A percentile compares a stretch with the other conserved stretches of the same genome.
Conservation (phyloP, 2,113 vertebrate genomes). For the Casuarius casuarius region DNA sequence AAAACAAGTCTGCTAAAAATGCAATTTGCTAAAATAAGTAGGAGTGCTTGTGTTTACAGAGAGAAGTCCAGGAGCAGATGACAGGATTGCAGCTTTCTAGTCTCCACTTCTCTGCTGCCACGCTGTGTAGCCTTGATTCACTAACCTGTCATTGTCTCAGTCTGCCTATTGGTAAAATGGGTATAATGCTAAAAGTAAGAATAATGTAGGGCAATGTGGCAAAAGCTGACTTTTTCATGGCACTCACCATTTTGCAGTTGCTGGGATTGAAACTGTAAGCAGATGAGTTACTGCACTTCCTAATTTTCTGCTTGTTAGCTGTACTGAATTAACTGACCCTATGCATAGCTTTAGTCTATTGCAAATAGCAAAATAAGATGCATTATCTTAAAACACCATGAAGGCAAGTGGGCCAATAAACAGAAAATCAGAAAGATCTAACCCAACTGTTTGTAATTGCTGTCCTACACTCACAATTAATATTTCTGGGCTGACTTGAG, state of each 20-base stretch:
- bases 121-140: accelerated
- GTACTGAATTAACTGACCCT: not conserved
- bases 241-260: not conserved
- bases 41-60: not conserved
- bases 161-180: not conserved
- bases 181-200: not conserved
- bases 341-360: not conserved
- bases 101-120: not conserved
- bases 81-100: not conserved
- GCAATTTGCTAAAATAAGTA: not conserved
- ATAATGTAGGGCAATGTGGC: not conserved
- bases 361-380: not conserved
- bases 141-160: accelerated
- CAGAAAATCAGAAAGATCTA: constrained; percentile 16
- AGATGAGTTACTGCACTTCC: not conserved
- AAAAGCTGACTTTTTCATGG: not conserved
- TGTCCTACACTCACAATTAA: not conserved
- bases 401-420: not conserved
- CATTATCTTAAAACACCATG: not conserved
- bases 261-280: not conserved
- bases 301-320: not conserved
- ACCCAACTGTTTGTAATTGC: constrained; percentile 5
- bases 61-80: not conserved
- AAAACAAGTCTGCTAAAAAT: not conserved
- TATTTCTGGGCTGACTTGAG: not conserved